A percentile compares a stretch with the other conserved stretches of the same genome.
Conservation (phyloP, 2,113 vertebrate genomes). For the Symphodus melops region DNA sequence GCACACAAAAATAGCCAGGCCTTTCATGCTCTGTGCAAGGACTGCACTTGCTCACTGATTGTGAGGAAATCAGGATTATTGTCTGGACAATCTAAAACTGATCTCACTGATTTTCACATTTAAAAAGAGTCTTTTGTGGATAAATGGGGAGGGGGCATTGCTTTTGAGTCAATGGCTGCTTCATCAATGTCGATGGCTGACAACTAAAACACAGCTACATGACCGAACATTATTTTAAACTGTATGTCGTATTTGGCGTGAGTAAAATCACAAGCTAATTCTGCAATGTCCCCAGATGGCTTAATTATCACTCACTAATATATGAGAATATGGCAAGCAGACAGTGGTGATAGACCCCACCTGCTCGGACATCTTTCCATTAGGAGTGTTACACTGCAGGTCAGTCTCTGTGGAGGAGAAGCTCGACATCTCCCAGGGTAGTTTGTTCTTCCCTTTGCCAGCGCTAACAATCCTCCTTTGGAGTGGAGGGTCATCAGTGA, state of each 20-base stretch:
- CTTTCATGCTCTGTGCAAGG: neutral
- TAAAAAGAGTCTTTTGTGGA: slow-evolving; percentile 15
- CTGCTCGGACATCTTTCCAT: slow-evolving; percentile 81
- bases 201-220: neutral
- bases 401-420: slow-evolving; percentile 67
- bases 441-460: slow-evolving; percentile 90
- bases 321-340: neutral
- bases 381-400: slow-evolving; percentile 57
- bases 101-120: slow-evolving; percentile 19
- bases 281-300: neutral
- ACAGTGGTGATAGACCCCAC: slow-evolving; percentile 74
- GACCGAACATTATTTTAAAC: neutral
- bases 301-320: slow-evolving; percentile 23
- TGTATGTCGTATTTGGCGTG: neutral
- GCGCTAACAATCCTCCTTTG: slow-evolving; percentile 90
- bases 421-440: slow-evolving; percentile 90
- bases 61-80: slow-evolving; percentile 25
- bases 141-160: neutral
- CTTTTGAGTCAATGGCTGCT: slow-evolving; percentile 22
- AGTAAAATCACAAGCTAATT: neutral
- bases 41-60: slow-evolving; percentile 23
- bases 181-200: slow-evolving; percentile 23
- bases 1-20: neutral
- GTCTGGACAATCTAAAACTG: slow-evolving; percentile 1
- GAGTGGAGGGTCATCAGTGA: slow-evolving; percentile 57